Conservation (phyloP, 2,113 vertebrate genomes). For the Pachypanchax playfairii region DNA sequence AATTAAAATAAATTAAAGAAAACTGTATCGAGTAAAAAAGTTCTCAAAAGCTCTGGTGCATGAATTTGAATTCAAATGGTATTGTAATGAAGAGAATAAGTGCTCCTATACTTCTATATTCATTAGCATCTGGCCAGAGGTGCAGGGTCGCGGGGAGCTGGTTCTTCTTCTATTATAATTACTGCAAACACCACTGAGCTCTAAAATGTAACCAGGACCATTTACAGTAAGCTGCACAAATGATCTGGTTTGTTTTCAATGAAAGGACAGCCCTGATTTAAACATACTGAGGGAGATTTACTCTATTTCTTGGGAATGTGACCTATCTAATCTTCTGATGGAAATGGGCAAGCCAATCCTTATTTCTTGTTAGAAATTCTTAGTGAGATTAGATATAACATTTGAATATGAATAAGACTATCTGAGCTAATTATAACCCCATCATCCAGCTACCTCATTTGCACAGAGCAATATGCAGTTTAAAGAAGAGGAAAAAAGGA, state of each 20-base stretch:
- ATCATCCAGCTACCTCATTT: constrained; percentile 68
- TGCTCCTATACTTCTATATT: no score
- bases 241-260: fast-evolving
- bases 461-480: constrained; percentile 56
- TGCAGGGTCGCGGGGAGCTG: no score
- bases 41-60: no score
- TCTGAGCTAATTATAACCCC: constrained; percentile 73
- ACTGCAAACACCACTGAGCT: no score
- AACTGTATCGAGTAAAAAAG: no score
- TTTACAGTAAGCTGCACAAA: background rate
- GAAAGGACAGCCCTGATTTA: constrained; percentile 9
- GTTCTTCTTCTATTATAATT: no score
- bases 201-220: background rate
- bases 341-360: constrained; percentile 46
- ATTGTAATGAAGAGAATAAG: no score
- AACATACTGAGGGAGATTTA: constrained; percentile 27
- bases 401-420: constrained; percentile 74
- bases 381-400: constrained; percentile 70
- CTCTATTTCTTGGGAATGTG: constrained; percentile 52
- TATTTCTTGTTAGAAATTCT: constrained; percentile 50
- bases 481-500: constrained; percentile 55
- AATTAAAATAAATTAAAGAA: no score
- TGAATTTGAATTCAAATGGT: no score
- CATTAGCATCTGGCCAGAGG: no score
- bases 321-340: constrained; percentile 54